These are phyloP conservation scores for Acleris laterana DNA, from an alignment of 2,888 invertebrate species.

Conservation along the genomic window DNA sequence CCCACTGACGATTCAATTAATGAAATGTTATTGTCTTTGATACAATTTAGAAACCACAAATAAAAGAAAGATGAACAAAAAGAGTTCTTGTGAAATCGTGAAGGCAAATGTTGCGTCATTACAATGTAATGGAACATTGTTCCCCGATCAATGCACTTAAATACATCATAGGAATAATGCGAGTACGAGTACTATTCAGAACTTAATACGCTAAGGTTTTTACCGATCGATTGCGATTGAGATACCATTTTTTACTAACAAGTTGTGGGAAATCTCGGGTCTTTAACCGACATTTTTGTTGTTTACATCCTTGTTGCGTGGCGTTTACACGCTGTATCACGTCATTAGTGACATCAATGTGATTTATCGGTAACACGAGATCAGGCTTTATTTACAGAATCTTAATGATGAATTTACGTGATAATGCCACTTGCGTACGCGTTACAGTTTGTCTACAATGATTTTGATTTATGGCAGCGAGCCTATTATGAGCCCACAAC, in stretches of 20 bases:
- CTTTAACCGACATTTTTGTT: constrained; percentile 23
- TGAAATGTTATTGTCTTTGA: too few relatives aligned
- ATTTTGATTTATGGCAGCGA: too few relatives aligned
- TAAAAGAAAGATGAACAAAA: constrained; percentile 1
- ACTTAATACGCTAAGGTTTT: constrained; percentile 2
- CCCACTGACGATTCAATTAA: too few relatives aligned
- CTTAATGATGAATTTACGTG: too few relatives aligned
- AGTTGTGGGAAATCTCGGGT: constrained; percentile 6
- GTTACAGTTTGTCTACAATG: too few relatives aligned
- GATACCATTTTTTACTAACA: constrained; percentile 18
- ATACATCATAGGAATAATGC: not conserved
- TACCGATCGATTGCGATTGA: constrained; percentile 4
- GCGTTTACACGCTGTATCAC: constrained; percentile 4
- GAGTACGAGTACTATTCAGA: not conserved
- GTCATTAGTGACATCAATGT: not conserved
- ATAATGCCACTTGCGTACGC: too few relatives aligned
- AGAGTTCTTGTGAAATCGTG: constrained; percentile 2
- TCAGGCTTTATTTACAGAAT: not conserved
- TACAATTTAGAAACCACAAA: too few relatives aligned
- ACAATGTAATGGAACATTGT: constrained; percentile 2
- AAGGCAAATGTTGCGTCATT: not conserved
- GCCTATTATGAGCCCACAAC: too few relatives aligned
- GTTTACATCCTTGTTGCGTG: constrained; percentile 22
- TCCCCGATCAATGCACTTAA: constrained; percentile 1
- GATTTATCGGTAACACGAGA: constrained; percentile 4